phyloP scores from a whole-genome alignment of 2,797 vertebrate genomes.

The Lycodopsis pacificus region DNA sequence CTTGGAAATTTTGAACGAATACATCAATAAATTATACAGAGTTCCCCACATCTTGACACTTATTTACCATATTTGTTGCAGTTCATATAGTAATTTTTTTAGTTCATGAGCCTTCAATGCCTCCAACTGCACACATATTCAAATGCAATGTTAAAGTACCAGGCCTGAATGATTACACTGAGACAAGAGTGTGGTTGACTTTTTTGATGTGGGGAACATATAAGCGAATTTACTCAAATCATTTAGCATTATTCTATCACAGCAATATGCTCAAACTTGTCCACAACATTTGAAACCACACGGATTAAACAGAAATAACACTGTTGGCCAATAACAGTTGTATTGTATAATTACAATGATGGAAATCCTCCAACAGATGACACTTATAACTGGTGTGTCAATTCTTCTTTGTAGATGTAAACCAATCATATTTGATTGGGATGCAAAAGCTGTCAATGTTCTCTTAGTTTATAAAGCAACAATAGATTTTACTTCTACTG shows the following conservation, averaged over 20 bases:
- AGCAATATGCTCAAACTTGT: constrained; percentile 3
- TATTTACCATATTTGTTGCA: neutral
- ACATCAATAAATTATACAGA: neutral
- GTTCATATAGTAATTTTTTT: neutral
- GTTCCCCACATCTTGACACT: neutral
- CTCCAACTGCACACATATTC: constrained; percentile 1
- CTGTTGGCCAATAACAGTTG: constrained; percentile 5
- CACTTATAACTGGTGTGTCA: constrained; percentile 1
- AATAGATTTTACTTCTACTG: neutral
- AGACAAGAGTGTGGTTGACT: neutral
- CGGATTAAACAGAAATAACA: constrained; percentile 28
- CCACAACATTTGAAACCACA: constrained; percentile 19
- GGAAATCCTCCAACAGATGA: constrained; percentile 4
- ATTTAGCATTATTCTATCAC: constrained; percentile 6
- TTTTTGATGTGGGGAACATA: constrained; percentile 12
- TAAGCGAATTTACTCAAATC: constrained; percentile 22
- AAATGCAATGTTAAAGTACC: constrained; percentile 10
- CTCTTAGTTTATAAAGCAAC: neutral
- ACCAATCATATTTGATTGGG: constrained; percentile 16
- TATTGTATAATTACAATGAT: neutral
- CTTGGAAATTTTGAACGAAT: neutral
- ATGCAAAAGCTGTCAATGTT: neutral
- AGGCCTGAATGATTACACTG: constrained; percentile 6
- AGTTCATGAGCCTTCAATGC: neutral
- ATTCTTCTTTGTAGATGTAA: constrained; percentile 15